phyloP scores from a whole-genome alignment of 2,888 invertebrate species.

The Alloscopus bannaensis region DNA sequence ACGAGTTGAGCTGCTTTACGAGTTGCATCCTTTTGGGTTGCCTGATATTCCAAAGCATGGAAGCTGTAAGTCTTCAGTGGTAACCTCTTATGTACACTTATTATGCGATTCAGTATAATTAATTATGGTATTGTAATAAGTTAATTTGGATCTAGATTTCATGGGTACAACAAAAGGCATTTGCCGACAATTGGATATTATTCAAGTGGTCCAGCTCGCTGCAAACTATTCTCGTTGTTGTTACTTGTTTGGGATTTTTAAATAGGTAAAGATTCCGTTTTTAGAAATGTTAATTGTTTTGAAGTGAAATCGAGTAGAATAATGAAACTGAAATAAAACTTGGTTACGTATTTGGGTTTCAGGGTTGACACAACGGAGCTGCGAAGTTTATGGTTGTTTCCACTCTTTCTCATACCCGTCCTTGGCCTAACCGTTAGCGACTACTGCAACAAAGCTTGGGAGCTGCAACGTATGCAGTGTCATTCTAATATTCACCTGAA shows the following conservation, averaged over 20 bases:
- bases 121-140: neutral
- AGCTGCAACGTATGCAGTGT: slow-evolving; percentile 54
- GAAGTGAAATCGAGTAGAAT: neutral
- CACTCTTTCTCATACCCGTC: slow-evolving; percentile 45
- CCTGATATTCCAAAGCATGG: slow-evolving; percentile 42
- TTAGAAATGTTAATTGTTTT: slow-evolving; percentile 1
- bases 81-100: neutral
- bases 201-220: slow-evolving; percentile 51
- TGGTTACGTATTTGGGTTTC: neutral
- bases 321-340: neutral
- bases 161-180: slow-evolving; percentile 47
- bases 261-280: slow-evolving; percentile 32
- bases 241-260: slow-evolving; percentile 53
- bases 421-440: slow-evolving; percentile 38
- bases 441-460: slow-evolving; percentile 61
- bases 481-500: slow-evolving; percentile 32
- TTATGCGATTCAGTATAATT: neutral
- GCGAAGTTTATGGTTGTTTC: slow-evolving; percentile 39
- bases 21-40: slow-evolving; percentile 58
- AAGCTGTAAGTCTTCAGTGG: slow-evolving; percentile 56
- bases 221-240: slow-evolving; percentile 46
- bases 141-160: slow-evolving; percentile 38
- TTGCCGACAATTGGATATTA: slow-evolving; percentile 46
- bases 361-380: slow-evolving; percentile 52
- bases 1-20: slow-evolving; percentile 57